Evolutionary conservation across 2,888 invertebrate species (phyloP).

Genomic region (Drosophila neonasuta): DNA sequence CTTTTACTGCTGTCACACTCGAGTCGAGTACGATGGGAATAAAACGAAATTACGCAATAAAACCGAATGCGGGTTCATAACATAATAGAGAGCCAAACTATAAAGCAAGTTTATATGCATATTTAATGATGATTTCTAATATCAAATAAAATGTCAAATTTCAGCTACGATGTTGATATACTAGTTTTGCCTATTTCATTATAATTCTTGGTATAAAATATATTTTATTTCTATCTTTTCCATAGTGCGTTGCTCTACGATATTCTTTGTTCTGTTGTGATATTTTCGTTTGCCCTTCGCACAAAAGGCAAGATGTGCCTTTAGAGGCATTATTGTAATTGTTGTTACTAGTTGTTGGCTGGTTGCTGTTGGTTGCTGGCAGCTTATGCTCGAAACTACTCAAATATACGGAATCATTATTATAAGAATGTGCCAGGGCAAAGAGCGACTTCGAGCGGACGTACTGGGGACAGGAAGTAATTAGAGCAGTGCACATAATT

Average conservation of each 20-base stretch:
- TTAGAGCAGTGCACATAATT: constrained; percentile 71
- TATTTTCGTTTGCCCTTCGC: constrained; percentile 44
- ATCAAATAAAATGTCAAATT: background rate
- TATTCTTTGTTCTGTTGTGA: constrained; percentile 51
- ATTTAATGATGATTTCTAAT: background rate
- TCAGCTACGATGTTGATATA: too few relatives aligned
- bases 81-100: background rate
- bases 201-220: background rate
- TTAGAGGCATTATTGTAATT: constrained; percentile 59
- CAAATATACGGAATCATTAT: constrained; percentile 76
- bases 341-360: constrained; percentile 43
- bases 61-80: background rate
- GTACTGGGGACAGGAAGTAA: constrained; percentile 67
- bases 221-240: constrained; percentile 5
- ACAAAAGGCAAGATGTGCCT: constrained; percentile 53
- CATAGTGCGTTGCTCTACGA: constrained; percentile 46
- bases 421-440: constrained; percentile 62
- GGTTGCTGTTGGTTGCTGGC: constrained; percentile 49
- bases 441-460: constrained; percentile 30
- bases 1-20: constrained; percentile 41
- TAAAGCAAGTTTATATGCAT: background rate
- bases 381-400: constrained; percentile 72
- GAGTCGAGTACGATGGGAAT: constrained; percentile 45
- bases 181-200: too few relatives aligned
- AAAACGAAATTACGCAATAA: background rate